These are phyloP conservation scores for Tokudaia muenninki DNA, from an alignment of 2,797 vertebrate genomes.

Conservation along the genomic window DNA sequence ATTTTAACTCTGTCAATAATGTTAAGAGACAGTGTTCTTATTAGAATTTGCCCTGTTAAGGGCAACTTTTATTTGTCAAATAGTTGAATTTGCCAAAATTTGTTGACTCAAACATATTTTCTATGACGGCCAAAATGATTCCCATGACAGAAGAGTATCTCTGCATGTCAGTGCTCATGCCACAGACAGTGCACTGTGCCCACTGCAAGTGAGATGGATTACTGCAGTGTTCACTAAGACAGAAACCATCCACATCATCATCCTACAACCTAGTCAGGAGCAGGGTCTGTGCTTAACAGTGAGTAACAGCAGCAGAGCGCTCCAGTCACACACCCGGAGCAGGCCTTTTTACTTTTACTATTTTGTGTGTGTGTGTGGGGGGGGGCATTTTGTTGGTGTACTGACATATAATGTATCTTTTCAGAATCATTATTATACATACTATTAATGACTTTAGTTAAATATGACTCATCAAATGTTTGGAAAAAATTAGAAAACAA, in stretches of 20 bases:
- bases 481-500: conserved; percentile 1
- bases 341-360: conserved; percentile 11
- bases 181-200: background rate
- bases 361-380: background rate
- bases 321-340: background rate
- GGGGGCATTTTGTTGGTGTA: background rate
- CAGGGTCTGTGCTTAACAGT: conserved; percentile 51
- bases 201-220: conserved; percentile 45
- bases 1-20: conserved; percentile 42
- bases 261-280: conserved; percentile 35
- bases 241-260: conserved; percentile 50
- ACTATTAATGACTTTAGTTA: conserved; percentile 29
- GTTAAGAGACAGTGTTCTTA: background rate
- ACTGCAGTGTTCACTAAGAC: conserved; percentile 18
- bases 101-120: conserved; percentile 51
- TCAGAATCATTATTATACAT: conserved; percentile 51
- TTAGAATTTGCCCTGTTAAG: conserved; percentile 32
- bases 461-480: conserved; percentile 28
- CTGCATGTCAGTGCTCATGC: background rate
- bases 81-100: background rate
- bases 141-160: conserved; percentile 13
- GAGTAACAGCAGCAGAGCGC: background rate
- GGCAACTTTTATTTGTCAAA: background rate
- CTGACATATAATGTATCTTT: conserved; percentile 19
- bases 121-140: conserved; percentile 41